A percentile compares a stretch with the other conserved stretches of the same genome.
phyloP scores from a whole-genome alignment of 2,888 invertebrate genomes.

The Ornithoptera priamus region DNA sequence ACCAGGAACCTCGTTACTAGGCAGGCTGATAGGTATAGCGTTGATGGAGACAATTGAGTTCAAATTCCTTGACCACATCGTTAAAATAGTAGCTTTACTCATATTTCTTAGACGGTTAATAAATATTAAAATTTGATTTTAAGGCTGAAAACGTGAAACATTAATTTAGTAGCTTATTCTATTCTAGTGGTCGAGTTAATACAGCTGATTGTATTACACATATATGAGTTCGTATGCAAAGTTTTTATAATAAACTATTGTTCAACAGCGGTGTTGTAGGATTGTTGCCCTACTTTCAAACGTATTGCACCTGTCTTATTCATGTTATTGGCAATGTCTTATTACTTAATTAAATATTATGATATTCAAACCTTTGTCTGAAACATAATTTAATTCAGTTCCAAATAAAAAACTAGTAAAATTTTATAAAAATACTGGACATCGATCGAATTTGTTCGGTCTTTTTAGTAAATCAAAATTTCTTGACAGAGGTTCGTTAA shows the following conservation, averaged over 20 bases:
- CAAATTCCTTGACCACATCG: no score
- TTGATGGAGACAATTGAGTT: no score
- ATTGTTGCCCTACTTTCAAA: slow-evolving; percentile 15
- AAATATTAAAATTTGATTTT: no score
- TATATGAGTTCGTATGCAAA: slow-evolving; percentile 11
- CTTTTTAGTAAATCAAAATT: neutral
- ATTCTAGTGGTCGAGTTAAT: neutral
- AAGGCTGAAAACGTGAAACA: neutral
- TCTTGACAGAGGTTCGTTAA: slow-evolving; percentile 18
- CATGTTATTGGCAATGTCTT: slow-evolving; percentile 4
- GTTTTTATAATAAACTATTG: slow-evolving; percentile 21
- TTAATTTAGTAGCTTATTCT: neutral
- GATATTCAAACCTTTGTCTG: neutral
- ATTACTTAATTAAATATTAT: neutral
- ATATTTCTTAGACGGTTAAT: no score
- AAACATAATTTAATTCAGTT: neutral
- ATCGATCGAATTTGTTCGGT: slow-evolving; percentile 13
- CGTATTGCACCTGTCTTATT: slow-evolving; percentile 6
- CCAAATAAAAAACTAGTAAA: neutral
- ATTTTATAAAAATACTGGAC: slow-evolving; percentile 1
- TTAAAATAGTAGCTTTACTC: no score
- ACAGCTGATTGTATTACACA: slow-evolving; percentile 15
- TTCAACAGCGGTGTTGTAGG: slow-evolving; percentile 19
- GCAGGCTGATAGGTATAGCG: no score
- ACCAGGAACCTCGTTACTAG: no score